These are phyloP conservation scores for Condylura cristata DNA, from an alignment of 2,113 vertebrate species.

Conservation along the genomic window DNA sequence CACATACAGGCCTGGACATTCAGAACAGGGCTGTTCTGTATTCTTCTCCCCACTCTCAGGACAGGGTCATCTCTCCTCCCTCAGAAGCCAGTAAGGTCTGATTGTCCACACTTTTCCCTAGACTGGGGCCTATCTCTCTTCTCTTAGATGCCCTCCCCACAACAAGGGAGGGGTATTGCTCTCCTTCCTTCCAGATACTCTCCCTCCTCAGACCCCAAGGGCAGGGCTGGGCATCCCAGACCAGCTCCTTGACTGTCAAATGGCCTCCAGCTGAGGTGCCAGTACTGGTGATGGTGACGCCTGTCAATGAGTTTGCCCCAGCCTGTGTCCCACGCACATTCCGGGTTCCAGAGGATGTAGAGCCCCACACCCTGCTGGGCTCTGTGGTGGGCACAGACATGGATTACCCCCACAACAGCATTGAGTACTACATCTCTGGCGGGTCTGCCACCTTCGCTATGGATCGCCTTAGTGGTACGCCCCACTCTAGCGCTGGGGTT, in stretches of 20 bases:
- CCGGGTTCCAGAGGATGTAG: slow-evolving; percentile 78
- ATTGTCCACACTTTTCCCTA: neutral
- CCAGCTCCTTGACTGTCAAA: slow-evolving; percentile 27
- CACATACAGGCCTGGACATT: neutral
- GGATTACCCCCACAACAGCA: slow-evolving; percentile 80
- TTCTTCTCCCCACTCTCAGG: neutral
- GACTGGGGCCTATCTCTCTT: neutral
- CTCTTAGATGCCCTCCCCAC: neutral
- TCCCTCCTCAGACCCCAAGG: neutral
- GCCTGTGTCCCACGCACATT: slow-evolving; percentile 68
- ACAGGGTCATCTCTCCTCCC: neutral
- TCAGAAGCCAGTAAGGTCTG: neutral
- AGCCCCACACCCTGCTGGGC: slow-evolving; percentile 74
- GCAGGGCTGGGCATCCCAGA: neutral
- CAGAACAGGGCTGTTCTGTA: neutral
- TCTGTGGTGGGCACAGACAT: slow-evolving; percentile 79
- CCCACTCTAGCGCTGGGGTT: neutral
- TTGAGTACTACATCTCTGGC: slow-evolving; percentile 79
- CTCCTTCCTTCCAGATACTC: neutral
- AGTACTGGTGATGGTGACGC: slow-evolving; percentile 84
- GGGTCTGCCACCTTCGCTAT: slow-evolving; percentile 79
- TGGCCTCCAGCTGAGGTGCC: slow-evolving; percentile 82
- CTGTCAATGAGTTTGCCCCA: slow-evolving; percentile 84
- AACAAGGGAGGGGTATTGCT: neutral
- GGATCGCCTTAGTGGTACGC: slow-evolving; percentile 77